Evolutionary conservation across 2,113 vertebrate species (phyloP).

Genomic region (Trichechus manatus): DNA sequence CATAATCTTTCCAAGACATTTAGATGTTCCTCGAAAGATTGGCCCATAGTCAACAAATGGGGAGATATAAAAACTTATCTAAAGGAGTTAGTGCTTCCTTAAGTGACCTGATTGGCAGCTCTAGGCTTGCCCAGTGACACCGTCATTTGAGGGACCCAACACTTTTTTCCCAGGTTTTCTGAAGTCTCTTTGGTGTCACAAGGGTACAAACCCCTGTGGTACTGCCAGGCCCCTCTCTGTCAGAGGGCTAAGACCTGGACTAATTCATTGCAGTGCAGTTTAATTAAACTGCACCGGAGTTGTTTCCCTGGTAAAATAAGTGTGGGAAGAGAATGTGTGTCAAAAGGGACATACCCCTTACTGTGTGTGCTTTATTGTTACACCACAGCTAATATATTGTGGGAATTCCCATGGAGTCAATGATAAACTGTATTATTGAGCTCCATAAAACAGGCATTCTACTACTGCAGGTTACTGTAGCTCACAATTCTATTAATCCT

Average conservation of each 20-base stretch:
- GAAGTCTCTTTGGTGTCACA: conserved; percentile 88
- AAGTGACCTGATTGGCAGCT: conserved; percentile 87
- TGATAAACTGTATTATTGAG: conserved; percentile 94
- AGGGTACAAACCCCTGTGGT: conserved; percentile 89
- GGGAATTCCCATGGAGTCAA: conserved; percentile 94
- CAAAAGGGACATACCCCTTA: conserved; percentile 95
- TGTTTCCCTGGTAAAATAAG: conserved; percentile 97
- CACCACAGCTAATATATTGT: conserved; percentile 94
- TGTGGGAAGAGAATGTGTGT: conserved; percentile 98
- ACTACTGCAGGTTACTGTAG: conserved; percentile 92
- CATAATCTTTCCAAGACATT: background rate
- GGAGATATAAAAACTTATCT: conserved; percentile 66
- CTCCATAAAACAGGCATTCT: conserved; percentile 92
- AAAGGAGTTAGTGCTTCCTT: conserved; percentile 69
- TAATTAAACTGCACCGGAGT: conserved; percentile 94
- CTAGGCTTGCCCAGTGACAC: conserved; percentile 85
- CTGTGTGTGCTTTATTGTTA: conserved; percentile 95
- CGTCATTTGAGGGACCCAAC: conserved; percentile 85
- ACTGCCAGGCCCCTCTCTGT: conserved; percentile 91
- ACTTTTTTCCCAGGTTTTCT: conserved; percentile 89
- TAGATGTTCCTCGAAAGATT: conserved; percentile 70
- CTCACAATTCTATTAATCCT: conserved; percentile 92
- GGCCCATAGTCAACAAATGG: conserved; percentile 27
- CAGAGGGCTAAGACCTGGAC: conserved; percentile 91
- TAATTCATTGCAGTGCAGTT: conserved; percentile 93